Evolutionary conservation across 30 jellyfish, hydroid and myxozoan genomes (phyloP).

Genomic region (Turritopsis dohrnii): DNA sequence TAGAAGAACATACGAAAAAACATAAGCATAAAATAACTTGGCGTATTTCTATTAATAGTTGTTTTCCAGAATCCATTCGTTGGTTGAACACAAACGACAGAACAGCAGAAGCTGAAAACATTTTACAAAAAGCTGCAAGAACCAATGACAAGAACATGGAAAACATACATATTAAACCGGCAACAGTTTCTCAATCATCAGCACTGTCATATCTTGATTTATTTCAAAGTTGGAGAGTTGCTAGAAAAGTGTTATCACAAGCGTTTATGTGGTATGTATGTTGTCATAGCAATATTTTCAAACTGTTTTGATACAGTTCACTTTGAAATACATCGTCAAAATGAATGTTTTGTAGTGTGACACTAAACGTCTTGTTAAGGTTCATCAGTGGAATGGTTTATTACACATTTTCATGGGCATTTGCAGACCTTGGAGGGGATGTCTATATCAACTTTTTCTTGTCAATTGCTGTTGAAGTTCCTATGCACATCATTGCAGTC

Average conservation of each 20-base stretch:
- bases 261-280: slow-evolving; percentile 5
- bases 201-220: slow-evolving; percentile 1
- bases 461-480: slow-evolving; percentile 17
- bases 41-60: background rate
- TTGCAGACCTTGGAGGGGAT: slow-evolving; percentile 34
- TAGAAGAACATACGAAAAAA: too few species aligned
- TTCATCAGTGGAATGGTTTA: slow-evolving; percentile 15
- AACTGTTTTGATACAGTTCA: too few species aligned
- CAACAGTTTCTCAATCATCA: background rate
- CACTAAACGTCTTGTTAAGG: too few species aligned
- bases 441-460: slow-evolving; percentile 16
- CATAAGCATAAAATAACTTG: background rate
- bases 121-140: slow-evolving; percentile 14
- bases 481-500: slow-evolving; percentile 4
- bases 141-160: background rate
- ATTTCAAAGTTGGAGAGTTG: background rate
- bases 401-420: slow-evolving; percentile 34
- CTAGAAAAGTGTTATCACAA: background rate
- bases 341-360: too few species aligned
- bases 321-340: too few species aligned
- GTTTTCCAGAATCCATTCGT: slow-evolving; percentile 21
- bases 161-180: slow-evolving; percentile 1
- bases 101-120: slow-evolving; percentile 1
- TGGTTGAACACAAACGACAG: slow-evolving; percentile 23
- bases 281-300: background rate